These are phyloP conservation scores for Nannobrachium achirus DNA, from an alignment of 2,113 vertebrate genomes.

Conservation along the genomic window DNA sequence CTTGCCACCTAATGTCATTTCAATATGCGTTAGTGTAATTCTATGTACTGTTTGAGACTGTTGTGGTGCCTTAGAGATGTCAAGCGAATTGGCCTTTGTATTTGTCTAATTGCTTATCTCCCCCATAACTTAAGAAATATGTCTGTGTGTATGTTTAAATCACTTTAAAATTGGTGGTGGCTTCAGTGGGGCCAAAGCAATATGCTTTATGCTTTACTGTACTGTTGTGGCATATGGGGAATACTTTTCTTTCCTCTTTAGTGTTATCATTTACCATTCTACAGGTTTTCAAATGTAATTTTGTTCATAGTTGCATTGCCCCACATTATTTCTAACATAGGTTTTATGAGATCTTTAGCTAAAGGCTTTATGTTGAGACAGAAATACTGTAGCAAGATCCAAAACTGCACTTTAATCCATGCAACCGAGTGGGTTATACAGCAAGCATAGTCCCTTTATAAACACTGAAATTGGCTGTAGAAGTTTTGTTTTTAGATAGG, in stretches of 20 bases:
- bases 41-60: neutral
- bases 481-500: no score
- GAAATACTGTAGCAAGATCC: no score
- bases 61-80: slow-evolving; percentile 54
- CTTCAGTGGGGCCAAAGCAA: neutral
- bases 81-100: neutral
- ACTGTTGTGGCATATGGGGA: neutral
- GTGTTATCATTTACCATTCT: slow-evolving; percentile 2
- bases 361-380: neutral
- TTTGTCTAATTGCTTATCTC: neutral
- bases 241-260: neutral
- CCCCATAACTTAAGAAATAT: slow-evolving; percentile 1
- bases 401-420: slow-evolving; percentile 27
- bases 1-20: slow-evolving; percentile 6
- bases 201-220: neutral
- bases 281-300: neutral
- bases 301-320: neutral
- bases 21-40: neutral
- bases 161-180: neutral
- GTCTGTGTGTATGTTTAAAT: neutral
- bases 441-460: neutral
- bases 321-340: slow-evolving; percentile 5
- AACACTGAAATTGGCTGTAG: no score
- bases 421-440: neutral
- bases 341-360: slow-evolving; percentile 7